These are phyloP conservation scores for Lota lota DNA, from an alignment of 2,113 vertebrate genomes.

Conservation along the genomic window DNA sequence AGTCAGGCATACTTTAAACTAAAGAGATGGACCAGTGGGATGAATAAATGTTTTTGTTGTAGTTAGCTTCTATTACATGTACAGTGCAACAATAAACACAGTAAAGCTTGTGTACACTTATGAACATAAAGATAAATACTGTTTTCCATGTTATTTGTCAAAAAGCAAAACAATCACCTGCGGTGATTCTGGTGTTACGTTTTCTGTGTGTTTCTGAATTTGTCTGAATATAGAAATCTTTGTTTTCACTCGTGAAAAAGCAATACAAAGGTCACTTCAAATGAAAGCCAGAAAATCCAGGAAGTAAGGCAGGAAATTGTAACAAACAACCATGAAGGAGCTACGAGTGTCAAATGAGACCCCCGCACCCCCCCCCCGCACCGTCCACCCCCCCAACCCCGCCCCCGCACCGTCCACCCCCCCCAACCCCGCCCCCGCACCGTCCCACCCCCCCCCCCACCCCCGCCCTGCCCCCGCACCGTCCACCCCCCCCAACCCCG, in stretches of 20 bases:
- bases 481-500: too few species aligned
- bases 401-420: too few species aligned
- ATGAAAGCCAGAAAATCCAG: constrained; percentile 51
- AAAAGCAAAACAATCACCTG: constrained; percentile 49
- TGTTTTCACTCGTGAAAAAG: constrained; percentile 69
- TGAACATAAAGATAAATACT: constrained; percentile 62
- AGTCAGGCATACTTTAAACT: constrained; percentile 56
- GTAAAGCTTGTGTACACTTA: constrained; percentile 3
- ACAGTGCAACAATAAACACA: constrained; percentile 64
- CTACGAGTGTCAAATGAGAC: not conserved
- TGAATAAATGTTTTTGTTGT: constrained; percentile 71
- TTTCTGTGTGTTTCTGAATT: constrained; percentile 64
- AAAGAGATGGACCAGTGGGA: constrained; percentile 45
- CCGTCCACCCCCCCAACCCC: too few species aligned
- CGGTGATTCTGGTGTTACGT: constrained; percentile 45
- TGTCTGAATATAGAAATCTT: constrained; percentile 75
- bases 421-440: too few species aligned
- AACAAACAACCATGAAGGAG: constrained; percentile 21
- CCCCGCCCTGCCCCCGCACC: too few species aligned
- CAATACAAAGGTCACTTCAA: constrained; percentile 79
- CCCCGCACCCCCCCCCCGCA: too few species aligned
- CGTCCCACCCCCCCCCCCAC: too few species aligned
- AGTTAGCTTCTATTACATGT: constrained; percentile 60
- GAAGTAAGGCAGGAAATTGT: constrained; percentile 61
- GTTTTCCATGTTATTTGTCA: constrained; percentile 20